Evolutionary conservation across 1,140 invertebrate genomes (phyloP).

Genomic region (Phthorimaea operculella): DNA sequence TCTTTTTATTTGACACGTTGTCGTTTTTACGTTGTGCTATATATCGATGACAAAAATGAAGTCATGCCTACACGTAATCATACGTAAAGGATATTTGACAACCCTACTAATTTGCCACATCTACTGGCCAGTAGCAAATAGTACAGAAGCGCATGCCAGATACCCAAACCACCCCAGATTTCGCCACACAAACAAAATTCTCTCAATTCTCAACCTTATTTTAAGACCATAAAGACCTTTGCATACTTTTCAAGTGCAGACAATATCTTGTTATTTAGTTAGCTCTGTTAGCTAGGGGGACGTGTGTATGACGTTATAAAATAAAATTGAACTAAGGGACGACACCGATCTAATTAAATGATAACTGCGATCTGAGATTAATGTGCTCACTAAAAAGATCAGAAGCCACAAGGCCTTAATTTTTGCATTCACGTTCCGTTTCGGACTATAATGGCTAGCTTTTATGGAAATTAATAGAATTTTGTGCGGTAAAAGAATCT

Average conservation of each 20-base stretch:
- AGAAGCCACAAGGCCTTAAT: conserved; percentile 42
- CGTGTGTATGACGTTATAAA: conserved; percentile 67
- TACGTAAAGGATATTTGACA: conserved; percentile 14
- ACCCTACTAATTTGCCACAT: conserved; percentile 56
- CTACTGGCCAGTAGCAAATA: conserved; percentile 54
- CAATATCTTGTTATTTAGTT: conserved; percentile 36
- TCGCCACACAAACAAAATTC: conserved; percentile 14
- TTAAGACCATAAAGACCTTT: conserved; percentile 13
- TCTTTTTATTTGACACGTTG: no score
- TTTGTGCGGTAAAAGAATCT: neutral
- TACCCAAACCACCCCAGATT: conserved; percentile 30
- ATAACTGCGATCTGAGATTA: conserved; percentile 64
- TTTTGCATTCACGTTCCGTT: conserved; percentile 30
- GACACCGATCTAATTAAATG: conserved; percentile 65
- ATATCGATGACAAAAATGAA: no score
- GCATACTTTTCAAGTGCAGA: conserved; percentile 9
- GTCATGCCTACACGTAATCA: no score
- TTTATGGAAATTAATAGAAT: conserved; percentile 4
- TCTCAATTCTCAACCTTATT: conserved; percentile 32
- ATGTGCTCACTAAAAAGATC: conserved; percentile 51
- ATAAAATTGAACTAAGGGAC: conserved; percentile 66
- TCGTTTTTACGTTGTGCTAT: no score
- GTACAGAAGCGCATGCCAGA: conserved; percentile 32
- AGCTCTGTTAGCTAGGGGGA: conserved; percentile 47
- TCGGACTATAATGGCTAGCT: conserved; percentile 12